phyloP scores from a whole-genome alignment of 2,888 invertebrate species.

The Dione juno region DNA sequence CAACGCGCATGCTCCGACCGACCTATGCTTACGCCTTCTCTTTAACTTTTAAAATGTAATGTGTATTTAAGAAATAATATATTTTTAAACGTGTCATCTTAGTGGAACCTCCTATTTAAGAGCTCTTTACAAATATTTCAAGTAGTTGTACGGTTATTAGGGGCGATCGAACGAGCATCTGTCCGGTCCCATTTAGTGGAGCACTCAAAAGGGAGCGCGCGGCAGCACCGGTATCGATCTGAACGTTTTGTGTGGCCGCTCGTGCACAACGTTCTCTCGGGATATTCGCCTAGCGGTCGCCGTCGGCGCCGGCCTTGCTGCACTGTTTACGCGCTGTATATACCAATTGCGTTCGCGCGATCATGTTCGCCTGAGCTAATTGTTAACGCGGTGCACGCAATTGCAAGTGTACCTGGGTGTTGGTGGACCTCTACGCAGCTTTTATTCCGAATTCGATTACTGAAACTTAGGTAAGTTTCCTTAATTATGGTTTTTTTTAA shows the following conservation, averaged over 20 bases:
- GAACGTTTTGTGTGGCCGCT: slow-evolving; percentile 71
- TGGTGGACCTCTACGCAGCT: slow-evolving; percentile 49
- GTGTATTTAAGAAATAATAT: slow-evolving; percentile 63
- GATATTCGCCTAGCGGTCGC: slow-evolving; percentile 78
- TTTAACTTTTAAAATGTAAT: slow-evolving; percentile 70
- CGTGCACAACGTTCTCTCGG: slow-evolving; percentile 76
- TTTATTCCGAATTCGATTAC: slow-evolving; percentile 57
- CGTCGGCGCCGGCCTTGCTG: slow-evolving; percentile 80
- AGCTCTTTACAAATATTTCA: slow-evolving; percentile 53
- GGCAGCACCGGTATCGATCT: slow-evolving; percentile 76
- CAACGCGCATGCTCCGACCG: slow-evolving; percentile 73
- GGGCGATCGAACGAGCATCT: slow-evolving; percentile 51
- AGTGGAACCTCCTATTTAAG: slow-evolving; percentile 55
- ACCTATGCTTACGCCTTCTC: slow-evolving; percentile 67
- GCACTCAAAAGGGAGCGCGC: slow-evolving; percentile 71
- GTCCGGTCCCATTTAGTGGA: slow-evolving; percentile 58
- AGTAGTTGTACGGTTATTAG: slow-evolving; percentile 49
- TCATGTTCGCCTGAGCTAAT: slow-evolving; percentile 72
- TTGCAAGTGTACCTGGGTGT: slow-evolving; percentile 58
- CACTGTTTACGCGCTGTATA: slow-evolving; percentile 75
- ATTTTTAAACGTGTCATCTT: slow-evolving; percentile 57
- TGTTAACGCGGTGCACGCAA: slow-evolving; percentile 69
- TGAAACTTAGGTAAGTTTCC: slow-evolving; percentile 52
- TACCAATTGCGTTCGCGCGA: slow-evolving; percentile 68
- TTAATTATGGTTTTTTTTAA: background rate